Percentiles rank a stretch among this genome's conserved stretches.
Conservation (phyloP, 2,113 vertebrate species). For the Himantopus leucocephalus region DNA sequence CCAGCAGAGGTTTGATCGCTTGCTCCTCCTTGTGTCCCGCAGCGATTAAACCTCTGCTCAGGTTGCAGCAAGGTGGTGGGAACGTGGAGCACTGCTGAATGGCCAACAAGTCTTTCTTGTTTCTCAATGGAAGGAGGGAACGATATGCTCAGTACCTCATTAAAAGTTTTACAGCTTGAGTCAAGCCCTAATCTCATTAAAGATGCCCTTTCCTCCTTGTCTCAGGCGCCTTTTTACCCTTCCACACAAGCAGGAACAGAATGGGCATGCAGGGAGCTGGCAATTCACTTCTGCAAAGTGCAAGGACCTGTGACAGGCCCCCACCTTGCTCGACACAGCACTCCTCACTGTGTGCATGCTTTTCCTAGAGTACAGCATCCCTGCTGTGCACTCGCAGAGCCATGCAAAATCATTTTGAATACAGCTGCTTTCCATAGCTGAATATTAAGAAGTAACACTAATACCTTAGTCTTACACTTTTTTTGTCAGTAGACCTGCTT, state of each 20-base stretch:
- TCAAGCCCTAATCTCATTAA: background rate
- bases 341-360: rapidly evolving
- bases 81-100: background rate
- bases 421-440: background rate
- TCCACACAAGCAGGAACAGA: background rate
- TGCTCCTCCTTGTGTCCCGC: background rate
- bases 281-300: rapidly evolving
- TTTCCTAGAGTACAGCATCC: background rate
- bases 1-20: background rate
- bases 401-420: background rate
- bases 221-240: background rate
- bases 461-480: background rate
- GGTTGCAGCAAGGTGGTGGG: background rate
- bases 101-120: background rate
- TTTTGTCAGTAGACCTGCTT: background rate
- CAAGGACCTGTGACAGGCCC: background rate
- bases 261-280: background rate
- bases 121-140: background rate
- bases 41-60: background rate
- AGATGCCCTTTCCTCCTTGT: background rate
- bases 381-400: background rate
- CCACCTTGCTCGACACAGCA: rapidly evolving
- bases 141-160: background rate
- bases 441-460: background rate
- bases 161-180: background rate